phyloP scores from a whole-genome alignment of 2,797 vertebrate genomes.

The Valencia hispanica region DNA sequence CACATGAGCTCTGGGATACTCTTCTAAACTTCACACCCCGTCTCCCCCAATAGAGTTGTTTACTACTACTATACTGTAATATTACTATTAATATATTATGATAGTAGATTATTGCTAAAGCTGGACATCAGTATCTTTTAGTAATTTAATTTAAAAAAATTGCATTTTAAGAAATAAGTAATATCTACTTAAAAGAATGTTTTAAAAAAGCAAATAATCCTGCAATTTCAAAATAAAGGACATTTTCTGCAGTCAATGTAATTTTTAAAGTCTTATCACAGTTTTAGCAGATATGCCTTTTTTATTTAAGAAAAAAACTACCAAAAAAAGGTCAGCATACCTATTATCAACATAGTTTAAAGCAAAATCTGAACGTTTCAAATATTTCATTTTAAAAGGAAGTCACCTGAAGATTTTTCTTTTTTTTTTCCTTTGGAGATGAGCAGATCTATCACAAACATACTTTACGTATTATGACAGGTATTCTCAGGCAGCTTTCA shows the following conservation, averaged over 20 bases:
- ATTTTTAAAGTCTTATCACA: background rate
- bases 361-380: background rate
- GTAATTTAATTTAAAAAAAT: background rate
- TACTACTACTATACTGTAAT: background rate
- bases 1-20: background rate
- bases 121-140: background rate
- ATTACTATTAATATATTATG: too few species aligned
- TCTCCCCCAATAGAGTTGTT: background rate
- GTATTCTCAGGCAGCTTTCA: constrained; percentile 61
- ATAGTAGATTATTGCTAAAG: background rate
- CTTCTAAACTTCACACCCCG: background rate
- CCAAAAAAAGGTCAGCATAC: background rate
- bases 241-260: background rate
- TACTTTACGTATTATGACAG: constrained; percentile 37
- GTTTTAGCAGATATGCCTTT: background rate
- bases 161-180: too few species aligned
- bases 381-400: constrained; percentile 37
- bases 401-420: constrained; percentile 18
- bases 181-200: background rate
- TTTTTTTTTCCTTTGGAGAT: constrained; percentile 8
- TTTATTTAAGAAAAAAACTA: background rate
- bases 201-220: background rate
- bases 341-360: background rate
- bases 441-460: constrained; percentile 39
- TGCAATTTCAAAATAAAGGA: background rate